Evolutionary conservation across 2,888 invertebrate species (phyloP).

Genomic region (Taenaris catops): DNA sequence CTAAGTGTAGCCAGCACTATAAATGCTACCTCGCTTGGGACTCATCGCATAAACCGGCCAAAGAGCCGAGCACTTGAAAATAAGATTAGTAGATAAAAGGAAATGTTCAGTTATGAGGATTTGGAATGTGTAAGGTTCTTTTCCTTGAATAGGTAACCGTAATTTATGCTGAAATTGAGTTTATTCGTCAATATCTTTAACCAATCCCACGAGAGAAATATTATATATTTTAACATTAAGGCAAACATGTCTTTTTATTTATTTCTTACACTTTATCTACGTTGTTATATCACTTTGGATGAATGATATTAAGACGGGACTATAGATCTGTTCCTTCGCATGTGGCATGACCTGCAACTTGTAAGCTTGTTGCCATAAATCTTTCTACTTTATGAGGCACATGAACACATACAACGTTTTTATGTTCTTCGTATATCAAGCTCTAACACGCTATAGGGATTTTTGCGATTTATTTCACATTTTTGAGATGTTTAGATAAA

Average conservation of each 20-base stretch:
- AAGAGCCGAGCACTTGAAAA: slow-evolving; percentile 22
- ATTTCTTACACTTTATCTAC: too few species aligned
- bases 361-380: slow-evolving; percentile 7
- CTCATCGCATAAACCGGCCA: slow-evolving; percentile 22
- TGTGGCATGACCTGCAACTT: slow-evolving; percentile 8
- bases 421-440: slow-evolving; percentile 10
- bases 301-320: too few species aligned
- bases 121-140: slow-evolving; percentile 12
- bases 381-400: slow-evolving; percentile 7
- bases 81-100: slow-evolving; percentile 24
- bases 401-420: slow-evolving; percentile 8
- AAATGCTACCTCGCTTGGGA: slow-evolving; percentile 25
- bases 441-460: slow-evolving; percentile 8
- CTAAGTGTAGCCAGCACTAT: slow-evolving; percentile 51
- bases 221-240: too few species aligned
- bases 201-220: too few species aligned
- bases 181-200: too few species aligned
- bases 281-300: too few species aligned
- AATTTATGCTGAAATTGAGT: neutral
- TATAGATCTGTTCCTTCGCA: too few species aligned
- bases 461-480: too few species aligned
- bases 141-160: slow-evolving; percentile 5
- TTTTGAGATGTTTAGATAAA: too few species aligned
- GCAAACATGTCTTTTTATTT: too few species aligned
- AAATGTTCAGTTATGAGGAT: slow-evolving; percentile 15